Evolutionary conservation across 2,888 invertebrate species (phyloP), one percentile per base, ranked within the genome.

Genomic region (Polymixis flavicincta): DNA sequence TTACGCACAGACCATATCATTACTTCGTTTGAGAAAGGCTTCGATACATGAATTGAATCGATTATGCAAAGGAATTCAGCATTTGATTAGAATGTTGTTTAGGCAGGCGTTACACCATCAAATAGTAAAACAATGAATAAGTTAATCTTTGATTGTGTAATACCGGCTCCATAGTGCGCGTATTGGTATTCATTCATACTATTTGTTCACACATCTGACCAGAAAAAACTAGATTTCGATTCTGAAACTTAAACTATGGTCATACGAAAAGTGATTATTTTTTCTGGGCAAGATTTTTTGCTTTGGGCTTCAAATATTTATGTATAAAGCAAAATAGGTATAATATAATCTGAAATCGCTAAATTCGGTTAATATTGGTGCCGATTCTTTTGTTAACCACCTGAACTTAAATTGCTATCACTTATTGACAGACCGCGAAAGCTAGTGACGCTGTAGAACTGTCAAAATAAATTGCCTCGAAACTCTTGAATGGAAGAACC

Each of bases 1-100:
- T 95, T 93, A 82, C 85, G 94, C 95, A 94, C 95, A 91, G 86
- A 92, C 90, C 92, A 93, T 88, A 75, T 67, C 78, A 85, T 89
- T 85, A 90, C 90, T 91, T 90, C 82, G 80, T 87, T 89, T 85
- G 80, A 80, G 79, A 86, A 90, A 86, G 90, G 93, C 92, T 92
- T 92, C 75, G 82, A 89, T 88, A 90, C 87, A 89, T 78, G 84
- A 85, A 85, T 85, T 81, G 68, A 72, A 73, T 73, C 71, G 72
- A 81, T 87, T 86, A 84, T 87, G 90, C 90, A 95, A 95, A 96
- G 96, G 96, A 96, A 96, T 96, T 96, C 96, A 96, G 95, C 96
- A 96, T 96, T 96, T 95, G 94, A 92, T 85, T 89, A 88, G 87
- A 88, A 88, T 88, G 87, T 89, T 89, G 90, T 89, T 88, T 84